Evolutionary conservation across 2,888 invertebrate species (phyloP), one percentile per base, ranked within the genome.

Genomic region (Eulithis testata): DNA sequence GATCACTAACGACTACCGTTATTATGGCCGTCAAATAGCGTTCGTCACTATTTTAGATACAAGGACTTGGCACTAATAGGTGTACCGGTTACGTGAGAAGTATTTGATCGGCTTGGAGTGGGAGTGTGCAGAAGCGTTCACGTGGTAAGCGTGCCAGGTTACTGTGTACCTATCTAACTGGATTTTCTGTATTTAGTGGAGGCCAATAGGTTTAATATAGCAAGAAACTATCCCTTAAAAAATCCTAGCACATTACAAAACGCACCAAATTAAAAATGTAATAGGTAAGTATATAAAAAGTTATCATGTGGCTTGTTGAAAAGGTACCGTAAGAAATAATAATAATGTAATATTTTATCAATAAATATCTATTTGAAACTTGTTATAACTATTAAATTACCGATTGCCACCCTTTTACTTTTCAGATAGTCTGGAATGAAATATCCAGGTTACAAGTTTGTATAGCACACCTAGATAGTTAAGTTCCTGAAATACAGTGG

Each of bases 401-500:
- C 2, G 1, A 21, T 21, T 21, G 2, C 1, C 21, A 21, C 21
- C 21, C 21, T 21, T 21, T 21, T 21, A 21, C 21, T 21, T 21
- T 1, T 21, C 21, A 21, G 21, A 21, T 21, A 21, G 21, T 21
- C 21, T 2, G 21, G 21, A 21, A 21, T 21, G 21, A 21, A 2
- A 1, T 21, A 21, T 21, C 21, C 1, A 21, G 21, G 1, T 21
- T 6, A 31, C 31, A 31, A 31, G 31, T 31, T 6, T 40, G 40
- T 40, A n/a, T n/a, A 40, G 9, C 2, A 31, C 14, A 37, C 14
- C 53, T 11, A 40, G 37, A 11, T 49, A 50, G 36, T 12, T 21
- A 40, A 44, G 56, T 60, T 66, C 52, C 63, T 54, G 68, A 60
- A 65, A 68, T 65, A 60, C 21, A 9, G 49, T 45, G 49, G 60